These are phyloP conservation scores for Gryllus bimaculatus DNA, from an alignment of 1,140 invertebrate species.

Conservation along the genomic window DNA sequence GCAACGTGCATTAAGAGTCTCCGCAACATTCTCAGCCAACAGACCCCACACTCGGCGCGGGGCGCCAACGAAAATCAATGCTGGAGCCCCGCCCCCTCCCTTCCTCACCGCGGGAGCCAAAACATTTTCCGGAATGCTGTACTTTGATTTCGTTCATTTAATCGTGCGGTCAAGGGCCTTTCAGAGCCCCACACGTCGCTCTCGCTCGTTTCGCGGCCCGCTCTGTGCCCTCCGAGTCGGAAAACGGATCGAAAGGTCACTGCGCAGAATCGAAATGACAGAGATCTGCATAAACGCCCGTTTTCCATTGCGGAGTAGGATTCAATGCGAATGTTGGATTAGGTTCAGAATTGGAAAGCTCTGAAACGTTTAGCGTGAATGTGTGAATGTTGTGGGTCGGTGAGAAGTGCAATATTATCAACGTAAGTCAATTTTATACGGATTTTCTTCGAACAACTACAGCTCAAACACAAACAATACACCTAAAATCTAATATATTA, in stretches of 20 bases:
- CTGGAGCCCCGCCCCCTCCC: background rate
- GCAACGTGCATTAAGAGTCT: background rate
- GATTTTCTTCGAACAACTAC: no score
- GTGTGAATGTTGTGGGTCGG: no score
- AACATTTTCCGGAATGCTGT: background rate
- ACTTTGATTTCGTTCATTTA: background rate
- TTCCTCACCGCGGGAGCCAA: background rate
- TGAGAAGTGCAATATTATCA: no score
- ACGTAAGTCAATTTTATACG: no score
- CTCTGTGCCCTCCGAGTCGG: background rate
- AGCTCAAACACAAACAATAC: no score
- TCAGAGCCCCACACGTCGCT: background rate
- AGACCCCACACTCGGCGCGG: background rate
- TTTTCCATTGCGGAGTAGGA: no score
- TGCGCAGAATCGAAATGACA: background rate
- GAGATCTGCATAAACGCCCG: background rate
- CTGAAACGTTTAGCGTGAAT: no score
- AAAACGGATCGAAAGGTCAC: background rate
- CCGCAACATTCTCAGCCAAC: background rate
- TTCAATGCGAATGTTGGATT: no score
- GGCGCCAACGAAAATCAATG: background rate
- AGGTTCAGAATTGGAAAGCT: no score
- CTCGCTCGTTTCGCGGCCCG: background rate
- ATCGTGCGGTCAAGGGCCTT: background rate
- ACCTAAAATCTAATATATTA: no score